Percentiles rank a stretch among this genome's conserved stretches.
These are phyloP conservation scores for Clarias batrachus DNA, from an alignment of 2,113 vertebrate species.

Conservation along the genomic window DNA sequence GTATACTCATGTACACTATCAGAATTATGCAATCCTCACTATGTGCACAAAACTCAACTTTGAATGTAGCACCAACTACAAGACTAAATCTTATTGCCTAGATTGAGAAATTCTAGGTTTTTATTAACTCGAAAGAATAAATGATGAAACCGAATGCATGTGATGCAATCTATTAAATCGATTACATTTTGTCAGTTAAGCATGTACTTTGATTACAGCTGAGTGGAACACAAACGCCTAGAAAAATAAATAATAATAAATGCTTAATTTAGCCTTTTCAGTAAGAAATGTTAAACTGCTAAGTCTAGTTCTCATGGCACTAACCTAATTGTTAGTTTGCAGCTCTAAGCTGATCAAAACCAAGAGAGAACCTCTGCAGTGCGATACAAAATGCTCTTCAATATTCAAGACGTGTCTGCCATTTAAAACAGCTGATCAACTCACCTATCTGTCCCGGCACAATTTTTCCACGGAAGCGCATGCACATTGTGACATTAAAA, in stretches of 20 bases:
- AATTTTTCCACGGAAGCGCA: conserved; percentile 82
- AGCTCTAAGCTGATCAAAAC: neutral
- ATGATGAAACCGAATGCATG: neutral
- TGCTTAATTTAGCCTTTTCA: neutral
- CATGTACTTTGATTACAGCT: neutral
- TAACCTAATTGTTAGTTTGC: neutral
- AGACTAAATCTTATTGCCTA: neutral
- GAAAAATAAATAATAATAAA: neutral
- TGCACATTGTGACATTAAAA: conserved; percentile 83
- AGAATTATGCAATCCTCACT: neutral
- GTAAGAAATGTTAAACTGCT: neutral
- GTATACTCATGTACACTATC: neutral
- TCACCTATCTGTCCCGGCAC: conserved; percentile 93
- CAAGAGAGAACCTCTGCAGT: neutral
- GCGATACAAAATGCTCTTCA: neutral
- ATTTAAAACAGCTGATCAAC: neutral
- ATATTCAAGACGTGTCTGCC: neutral
- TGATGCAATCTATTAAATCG: neutral
- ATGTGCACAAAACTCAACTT: neutral
- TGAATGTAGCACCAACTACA: neutral
- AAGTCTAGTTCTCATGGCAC: neutral
- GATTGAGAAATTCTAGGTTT: neutral
- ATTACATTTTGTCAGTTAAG: neutral
- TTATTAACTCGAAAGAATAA: neutral
- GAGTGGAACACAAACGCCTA: neutral